These are phyloP conservation scores for Nothoprocta perdicaria DNA, from an alignment of 2,113 vertebrate genomes.

Conservation along the genomic window DNA sequence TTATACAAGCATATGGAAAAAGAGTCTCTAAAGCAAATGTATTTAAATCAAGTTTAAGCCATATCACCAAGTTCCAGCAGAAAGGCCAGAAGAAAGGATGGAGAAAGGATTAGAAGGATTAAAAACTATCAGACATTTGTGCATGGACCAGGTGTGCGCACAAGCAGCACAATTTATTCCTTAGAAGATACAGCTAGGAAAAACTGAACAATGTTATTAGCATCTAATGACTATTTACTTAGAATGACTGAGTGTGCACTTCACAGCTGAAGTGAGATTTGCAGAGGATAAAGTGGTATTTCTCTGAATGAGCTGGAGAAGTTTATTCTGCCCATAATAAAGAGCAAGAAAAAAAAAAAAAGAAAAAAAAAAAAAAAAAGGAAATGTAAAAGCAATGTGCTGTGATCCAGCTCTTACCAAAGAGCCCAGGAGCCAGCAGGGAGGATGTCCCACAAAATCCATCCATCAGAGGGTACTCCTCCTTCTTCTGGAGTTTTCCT, in stretches of 20 bases:
- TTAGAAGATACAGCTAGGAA: not conserved
- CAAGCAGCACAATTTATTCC: not conserved
- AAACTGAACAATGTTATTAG: not conserved
- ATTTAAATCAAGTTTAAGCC: not conserved
- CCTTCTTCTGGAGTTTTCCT: not conserved
- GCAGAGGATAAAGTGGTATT: not conserved
- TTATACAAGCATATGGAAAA: not conserved
- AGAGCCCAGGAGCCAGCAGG: not conserved
- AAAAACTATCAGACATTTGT: not conserved
- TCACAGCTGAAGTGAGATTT: not conserved
- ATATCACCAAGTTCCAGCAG: not conserved
- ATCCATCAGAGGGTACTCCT: not conserved
- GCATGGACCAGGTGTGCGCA: not conserved
- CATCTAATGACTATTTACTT: constrained; percentile 15
- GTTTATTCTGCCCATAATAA: not conserved
- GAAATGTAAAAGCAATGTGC: not conserved
- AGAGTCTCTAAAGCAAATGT: not conserved
- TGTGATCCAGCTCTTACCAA: not conserved
- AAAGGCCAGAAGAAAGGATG: not conserved
- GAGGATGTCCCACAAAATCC: not conserved
- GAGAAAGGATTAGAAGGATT: not conserved
- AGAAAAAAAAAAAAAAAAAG: not conserved
- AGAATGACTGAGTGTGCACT: not conserved
- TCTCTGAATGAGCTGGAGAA: not conserved
- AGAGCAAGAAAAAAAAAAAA: constrained; percentile 17